Percentiles rank a stretch among this genome's conserved stretches.
phyloP scores from a whole-genome alignment of 2,888 invertebrate genomes.

The Bombylius major region DNA sequence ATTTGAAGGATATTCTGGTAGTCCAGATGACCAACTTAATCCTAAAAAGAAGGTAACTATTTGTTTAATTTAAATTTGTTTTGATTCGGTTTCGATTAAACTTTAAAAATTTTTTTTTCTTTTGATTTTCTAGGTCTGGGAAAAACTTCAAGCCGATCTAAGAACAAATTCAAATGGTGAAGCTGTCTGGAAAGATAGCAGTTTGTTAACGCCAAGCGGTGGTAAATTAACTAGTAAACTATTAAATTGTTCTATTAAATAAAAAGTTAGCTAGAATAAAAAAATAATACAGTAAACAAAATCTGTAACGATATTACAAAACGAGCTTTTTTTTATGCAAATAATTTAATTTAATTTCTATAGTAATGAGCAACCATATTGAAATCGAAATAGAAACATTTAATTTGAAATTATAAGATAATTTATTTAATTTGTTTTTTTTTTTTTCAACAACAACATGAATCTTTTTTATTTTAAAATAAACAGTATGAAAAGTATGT shows the following conservation, averaged over 20 bases:
- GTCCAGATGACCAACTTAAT: constrained; percentile 75
- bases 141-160: constrained; percentile 71
- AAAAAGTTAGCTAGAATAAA: constrained; percentile 19
- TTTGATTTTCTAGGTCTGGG: constrained; percentile 48
- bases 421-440: too few species aligned
- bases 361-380: too few species aligned
- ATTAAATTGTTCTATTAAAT: constrained; percentile 75
- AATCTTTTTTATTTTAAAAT: too few species aligned
- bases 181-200: constrained; percentile 79
- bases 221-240: constrained; percentile 64
- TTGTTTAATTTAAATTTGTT: neutral
- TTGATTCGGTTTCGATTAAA: neutral
- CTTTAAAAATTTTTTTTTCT: neutral
- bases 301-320: too few species aligned
- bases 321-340: too few species aligned
- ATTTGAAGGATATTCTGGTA: constrained; percentile 72
- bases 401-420: too few species aligned
- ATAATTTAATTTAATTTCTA: too few species aligned
- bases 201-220: constrained; percentile 56
- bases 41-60: constrained; percentile 79
- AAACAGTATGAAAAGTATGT: too few species aligned
- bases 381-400: too few species aligned
- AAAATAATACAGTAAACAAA: too few species aligned
- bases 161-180: constrained; percentile 55
- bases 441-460: too few species aligned